Evolutionary conservation across 1,140 invertebrate genomes (phyloP).

Genomic region (Plodia interpunctella): DNA sequence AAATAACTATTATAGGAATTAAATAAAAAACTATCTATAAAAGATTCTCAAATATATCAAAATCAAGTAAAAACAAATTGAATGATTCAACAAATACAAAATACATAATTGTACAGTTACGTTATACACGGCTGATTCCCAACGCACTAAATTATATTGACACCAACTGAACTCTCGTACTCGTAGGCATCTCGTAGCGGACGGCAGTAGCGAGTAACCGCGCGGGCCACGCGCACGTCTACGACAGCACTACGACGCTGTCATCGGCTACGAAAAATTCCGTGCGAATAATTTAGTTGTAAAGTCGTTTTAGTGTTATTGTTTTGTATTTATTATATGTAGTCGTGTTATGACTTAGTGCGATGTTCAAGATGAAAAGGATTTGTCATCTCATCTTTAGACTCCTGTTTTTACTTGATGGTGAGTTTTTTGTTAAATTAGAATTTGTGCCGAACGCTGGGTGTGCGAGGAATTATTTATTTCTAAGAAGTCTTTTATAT

Average conservation of each 20-base stretch:
- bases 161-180: neutral
- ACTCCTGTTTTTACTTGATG: constrained; percentile 61
- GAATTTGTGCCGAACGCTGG: neutral
- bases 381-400: constrained; percentile 66
- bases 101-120: neutral
- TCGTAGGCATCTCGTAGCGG: neutral
- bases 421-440: constrained; percentile 32
- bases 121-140: neutral
- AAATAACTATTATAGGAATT: no score
- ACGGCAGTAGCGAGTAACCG: constrained; percentile 24
- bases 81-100: no score
- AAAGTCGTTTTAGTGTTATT: constrained; percentile 6
- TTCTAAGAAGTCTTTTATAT: no score
- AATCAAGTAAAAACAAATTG: no score
- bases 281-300: neutral
- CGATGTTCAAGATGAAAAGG: constrained; percentile 55
- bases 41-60: no score
- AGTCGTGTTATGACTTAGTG: constrained; percentile 1
- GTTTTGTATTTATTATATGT: neutral
- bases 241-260: constrained; percentile 18
- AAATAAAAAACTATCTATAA: no score
- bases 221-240: neutral
- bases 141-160: neutral
- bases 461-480: neutral
- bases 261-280: neutral